Conservation (phyloP, 2,888 invertebrate species). For the Myathropa florea region DNA sequence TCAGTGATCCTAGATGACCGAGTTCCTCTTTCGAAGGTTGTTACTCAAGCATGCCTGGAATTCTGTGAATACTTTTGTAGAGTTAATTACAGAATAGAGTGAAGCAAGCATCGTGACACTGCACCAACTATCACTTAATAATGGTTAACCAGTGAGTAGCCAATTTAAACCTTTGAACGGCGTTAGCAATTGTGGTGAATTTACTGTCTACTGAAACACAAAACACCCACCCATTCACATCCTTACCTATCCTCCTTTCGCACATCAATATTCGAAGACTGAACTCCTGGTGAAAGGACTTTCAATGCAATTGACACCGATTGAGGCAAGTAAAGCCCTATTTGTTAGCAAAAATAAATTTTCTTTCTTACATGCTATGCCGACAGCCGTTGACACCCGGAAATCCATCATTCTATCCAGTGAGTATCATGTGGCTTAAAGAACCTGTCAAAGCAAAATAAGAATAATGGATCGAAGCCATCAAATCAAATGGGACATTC, state of each 20-base stretch:
- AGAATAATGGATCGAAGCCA: constrained; percentile 67
- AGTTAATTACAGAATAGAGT: constrained; percentile 36
- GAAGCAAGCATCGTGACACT: constrained; percentile 22
- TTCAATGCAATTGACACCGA: constrained; percentile 32
- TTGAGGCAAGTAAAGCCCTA: constrained; percentile 35
- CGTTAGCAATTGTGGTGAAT: neutral
- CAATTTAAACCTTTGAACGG: constrained; percentile 12
- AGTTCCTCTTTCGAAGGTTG: constrained; percentile 33
- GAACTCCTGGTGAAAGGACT: neutral
- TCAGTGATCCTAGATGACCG: constrained; percentile 60
- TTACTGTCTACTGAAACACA: neutral
- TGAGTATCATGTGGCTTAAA: constrained; percentile 60
- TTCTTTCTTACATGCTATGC: constrained; percentile 55
- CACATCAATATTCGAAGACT: constrained; percentile 39
- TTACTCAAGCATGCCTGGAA: constrained; percentile 14
- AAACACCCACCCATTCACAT: neutral
- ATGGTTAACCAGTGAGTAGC: constrained; percentile 25
- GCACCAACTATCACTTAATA: constrained; percentile 24
- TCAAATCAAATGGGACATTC: constrained; percentile 66
- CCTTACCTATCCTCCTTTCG: neutral
- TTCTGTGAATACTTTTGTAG: constrained; percentile 18
- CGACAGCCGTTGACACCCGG: constrained; percentile 53
- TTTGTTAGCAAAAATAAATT: constrained; percentile 28
- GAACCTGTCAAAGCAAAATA: constrained; percentile 63
- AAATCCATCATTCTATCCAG: constrained; percentile 56